Conservation (phyloP, 2,888 invertebrate genomes). For the Syrphus vitripennis region DNA sequence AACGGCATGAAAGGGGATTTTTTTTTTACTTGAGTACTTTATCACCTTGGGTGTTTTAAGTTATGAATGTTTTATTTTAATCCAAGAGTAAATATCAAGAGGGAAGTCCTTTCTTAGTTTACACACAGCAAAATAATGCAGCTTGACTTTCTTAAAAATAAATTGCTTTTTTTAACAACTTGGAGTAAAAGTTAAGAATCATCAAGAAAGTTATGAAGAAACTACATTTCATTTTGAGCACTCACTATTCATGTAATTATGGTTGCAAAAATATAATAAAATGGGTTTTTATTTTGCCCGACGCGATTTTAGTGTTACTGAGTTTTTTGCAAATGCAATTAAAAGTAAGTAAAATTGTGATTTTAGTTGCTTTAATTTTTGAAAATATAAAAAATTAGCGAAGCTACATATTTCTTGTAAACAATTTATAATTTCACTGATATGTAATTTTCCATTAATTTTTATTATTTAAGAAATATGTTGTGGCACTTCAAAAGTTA, state of each 20-base stretch:
- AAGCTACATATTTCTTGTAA: too few species aligned
- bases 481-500: too few species aligned
- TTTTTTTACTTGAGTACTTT: background rate
- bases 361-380: too few species aligned
- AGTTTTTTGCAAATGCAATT: background rate
- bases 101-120: background rate
- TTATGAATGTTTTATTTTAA: background rate
- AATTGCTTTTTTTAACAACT: background rate
- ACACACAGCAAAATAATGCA: background rate
- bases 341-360: too few species aligned
- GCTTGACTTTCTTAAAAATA: background rate
- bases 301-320: background rate
- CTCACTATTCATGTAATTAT: background rate
- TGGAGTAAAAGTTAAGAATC: background rate
- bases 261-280: background rate
- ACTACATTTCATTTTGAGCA: background rate
- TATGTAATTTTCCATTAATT: too few species aligned
- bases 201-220: background rate
- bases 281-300: background rate
- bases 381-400: too few species aligned
- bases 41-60: conserved; percentile 8
- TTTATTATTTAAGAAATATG: too few species aligned
- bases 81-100: background rate
- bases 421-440: too few species aligned
- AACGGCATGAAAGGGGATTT: background rate